These are phyloP conservation scores for Drosophila fulvimacula DNA, from an alignment of 2,888 invertebrate genomes.

Conservation along the genomic window DNA sequence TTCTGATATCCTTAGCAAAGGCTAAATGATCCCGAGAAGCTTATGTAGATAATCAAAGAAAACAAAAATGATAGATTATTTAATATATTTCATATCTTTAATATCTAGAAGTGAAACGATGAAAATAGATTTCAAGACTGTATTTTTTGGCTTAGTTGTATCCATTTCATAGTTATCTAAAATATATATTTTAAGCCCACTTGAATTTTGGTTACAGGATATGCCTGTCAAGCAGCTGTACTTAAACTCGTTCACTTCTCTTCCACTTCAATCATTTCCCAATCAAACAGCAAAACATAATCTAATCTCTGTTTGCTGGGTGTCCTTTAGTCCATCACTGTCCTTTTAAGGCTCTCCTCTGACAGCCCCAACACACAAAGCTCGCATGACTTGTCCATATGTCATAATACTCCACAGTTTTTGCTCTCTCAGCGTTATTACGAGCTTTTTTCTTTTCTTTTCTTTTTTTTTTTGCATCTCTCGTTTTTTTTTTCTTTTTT, in stretches of 20 bases:
- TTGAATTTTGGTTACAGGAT: too few relatives aligned
- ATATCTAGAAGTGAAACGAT: too few relatives aligned
- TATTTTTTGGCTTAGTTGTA: too few relatives aligned
- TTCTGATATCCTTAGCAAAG: too few relatives aligned
- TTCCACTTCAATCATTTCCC: background rate
- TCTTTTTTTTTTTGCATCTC: conserved; percentile 5
- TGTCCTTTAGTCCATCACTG: background rate
- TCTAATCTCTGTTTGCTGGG: background rate
- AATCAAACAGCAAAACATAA: background rate
- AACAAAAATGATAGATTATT: too few relatives aligned
- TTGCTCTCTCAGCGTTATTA: conserved; percentile 33
- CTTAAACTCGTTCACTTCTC: background rate
- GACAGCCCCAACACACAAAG: conserved; percentile 2
- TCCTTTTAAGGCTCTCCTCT: background rate
- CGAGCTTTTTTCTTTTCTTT: conserved; percentile 21
- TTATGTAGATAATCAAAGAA: too few relatives aligned
- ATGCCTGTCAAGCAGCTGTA: background rate
- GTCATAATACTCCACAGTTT: conserved; percentile 44
- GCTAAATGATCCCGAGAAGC: too few relatives aligned
- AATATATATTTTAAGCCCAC: too few relatives aligned
- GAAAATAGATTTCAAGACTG: too few relatives aligned
- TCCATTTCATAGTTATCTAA: too few relatives aligned
- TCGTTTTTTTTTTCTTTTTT: conserved; percentile 6
- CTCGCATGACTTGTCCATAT: conserved; percentile 28
- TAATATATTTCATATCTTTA: too few relatives aligned